Conservation (phyloP, 2,888 invertebrate species). For the Ariolimax columbianus region DNA sequence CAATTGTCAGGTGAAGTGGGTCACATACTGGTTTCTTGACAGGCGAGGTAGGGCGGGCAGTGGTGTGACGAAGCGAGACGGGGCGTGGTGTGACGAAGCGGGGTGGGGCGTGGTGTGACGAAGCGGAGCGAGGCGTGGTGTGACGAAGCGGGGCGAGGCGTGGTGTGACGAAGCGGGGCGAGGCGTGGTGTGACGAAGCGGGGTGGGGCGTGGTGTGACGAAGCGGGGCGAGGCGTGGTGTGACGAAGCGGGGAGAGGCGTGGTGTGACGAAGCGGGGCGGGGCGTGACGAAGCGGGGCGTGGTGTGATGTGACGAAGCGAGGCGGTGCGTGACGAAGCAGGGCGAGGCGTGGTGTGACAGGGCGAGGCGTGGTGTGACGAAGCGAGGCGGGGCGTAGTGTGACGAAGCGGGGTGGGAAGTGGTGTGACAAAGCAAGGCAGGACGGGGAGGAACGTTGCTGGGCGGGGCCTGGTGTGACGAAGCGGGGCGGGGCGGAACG, state of each 20-base stretch:
- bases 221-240: too few relatives aligned
- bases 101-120: neutral
- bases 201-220: too few relatives aligned
- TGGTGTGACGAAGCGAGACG: neutral
- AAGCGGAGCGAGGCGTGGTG: too few relatives aligned
- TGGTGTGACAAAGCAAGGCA: neutral
- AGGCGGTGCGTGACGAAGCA: constrained; percentile 25
- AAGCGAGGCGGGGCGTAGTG: neutral
- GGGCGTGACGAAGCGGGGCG: neutral
- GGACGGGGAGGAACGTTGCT: neutral
- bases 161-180: too few relatives aligned
- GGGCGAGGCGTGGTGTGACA: constrained; percentile 6
- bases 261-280: neutral
- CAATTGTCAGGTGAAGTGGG: too few relatives aligned
- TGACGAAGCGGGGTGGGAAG: neutral
- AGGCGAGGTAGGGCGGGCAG: constrained; percentile 22
- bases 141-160: too few relatives aligned
- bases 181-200: too few relatives aligned
- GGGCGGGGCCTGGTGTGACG: neutral
- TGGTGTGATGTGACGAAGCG: constrained; percentile 7
- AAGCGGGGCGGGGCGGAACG: constrained; percentile 14
- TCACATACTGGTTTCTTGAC: too few relatives aligned
- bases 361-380: constrained; percentile 6
- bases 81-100: neutral
- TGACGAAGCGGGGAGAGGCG: too few relatives aligned